Conservation (phyloP, 2,797 vertebrate genomes). For the Gambusia yucatana region DNA sequence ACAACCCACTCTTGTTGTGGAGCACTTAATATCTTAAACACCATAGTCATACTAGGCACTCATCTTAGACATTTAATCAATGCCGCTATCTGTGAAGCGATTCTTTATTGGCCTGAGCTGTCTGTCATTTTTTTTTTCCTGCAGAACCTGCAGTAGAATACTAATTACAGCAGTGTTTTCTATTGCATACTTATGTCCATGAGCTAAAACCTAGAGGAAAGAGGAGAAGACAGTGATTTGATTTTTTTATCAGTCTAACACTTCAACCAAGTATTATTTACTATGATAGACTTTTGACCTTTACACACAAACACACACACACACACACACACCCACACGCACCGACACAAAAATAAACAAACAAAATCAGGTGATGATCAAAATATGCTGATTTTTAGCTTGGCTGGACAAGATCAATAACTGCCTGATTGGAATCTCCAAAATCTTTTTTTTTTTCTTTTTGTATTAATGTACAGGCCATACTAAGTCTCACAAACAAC, state of each 20-base stretch:
- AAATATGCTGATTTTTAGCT: not conserved
- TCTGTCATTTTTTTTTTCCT: slow-evolving; percentile 49
- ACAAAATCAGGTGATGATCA: not conserved
- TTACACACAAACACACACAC: not conserved
- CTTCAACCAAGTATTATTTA: not conserved
- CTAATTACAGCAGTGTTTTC: slow-evolving; percentile 30
- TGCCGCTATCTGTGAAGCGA: slow-evolving; percentile 50
- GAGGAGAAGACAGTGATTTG: slow-evolving; percentile 4
- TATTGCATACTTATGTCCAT: slow-evolving; percentile 16
- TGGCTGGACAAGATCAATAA: not conserved
- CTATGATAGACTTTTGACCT: not conserved
- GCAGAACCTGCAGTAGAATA: slow-evolving; percentile 39
- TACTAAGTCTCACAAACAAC: not conserved
- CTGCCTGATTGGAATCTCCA: not conserved
- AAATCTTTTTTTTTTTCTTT: not conserved
- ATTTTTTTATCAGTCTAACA: slow-evolving; percentile 23
- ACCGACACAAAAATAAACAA: not conserved
- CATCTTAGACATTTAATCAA: slow-evolving; percentile 62
- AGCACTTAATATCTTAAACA: slow-evolving; percentile 48
- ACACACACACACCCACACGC: too few species aligned
- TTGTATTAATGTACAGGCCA: not conserved
- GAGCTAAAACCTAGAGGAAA: slow-evolving; percentile 3
- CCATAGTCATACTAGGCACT: slow-evolving; percentile 53
- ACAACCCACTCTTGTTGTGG: not conserved
- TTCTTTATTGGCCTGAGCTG: slow-evolving; percentile 55